Conservation (phyloP, 2,113 vertebrate species). For the Erythrocercus mccallii region DNA sequence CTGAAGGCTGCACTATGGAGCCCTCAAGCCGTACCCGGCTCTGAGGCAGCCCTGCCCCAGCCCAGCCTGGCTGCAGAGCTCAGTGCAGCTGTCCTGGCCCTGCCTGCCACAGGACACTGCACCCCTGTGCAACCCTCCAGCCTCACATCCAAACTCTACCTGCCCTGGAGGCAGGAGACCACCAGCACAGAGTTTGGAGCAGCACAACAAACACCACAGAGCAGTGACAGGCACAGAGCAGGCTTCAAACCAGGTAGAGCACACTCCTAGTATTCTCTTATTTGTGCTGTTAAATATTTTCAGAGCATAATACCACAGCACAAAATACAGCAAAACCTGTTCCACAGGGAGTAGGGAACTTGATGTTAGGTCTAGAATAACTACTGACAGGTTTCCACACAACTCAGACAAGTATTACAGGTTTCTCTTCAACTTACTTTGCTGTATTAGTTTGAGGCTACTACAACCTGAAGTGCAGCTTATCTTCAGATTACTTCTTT, state of each 20-base stretch:
- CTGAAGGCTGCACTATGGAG: no score
- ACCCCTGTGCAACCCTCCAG: not conserved
- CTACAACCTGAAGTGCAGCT: not conserved
- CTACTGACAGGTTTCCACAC: not conserved
- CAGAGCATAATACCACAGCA: not conserved
- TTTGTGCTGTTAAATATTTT: not conserved
- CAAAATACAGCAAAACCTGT: not conserved
- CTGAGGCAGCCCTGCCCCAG: not conserved
- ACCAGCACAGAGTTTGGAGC: not conserved
- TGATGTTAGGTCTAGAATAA: not conserved
- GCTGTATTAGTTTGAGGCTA: not conserved
- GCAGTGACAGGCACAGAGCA: not conserved
- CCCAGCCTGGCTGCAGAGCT: not conserved
- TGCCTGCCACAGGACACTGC: not conserved
- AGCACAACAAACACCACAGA: not conserved
- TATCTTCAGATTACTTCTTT: not conserved
- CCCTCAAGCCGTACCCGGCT: no score
- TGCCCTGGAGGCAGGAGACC: not conserved
- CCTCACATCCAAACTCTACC: not conserved
- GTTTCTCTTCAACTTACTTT: not conserved
- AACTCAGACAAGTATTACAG: not conserved
- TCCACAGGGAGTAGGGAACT: not conserved
- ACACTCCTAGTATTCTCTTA: not conserved
- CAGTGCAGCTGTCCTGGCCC: not conserved
- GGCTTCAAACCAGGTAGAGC: not conserved